phyloP scores from a whole-genome alignment of 1,140 invertebrate genomes.

The Hylyphantes graminicola region DNA sequence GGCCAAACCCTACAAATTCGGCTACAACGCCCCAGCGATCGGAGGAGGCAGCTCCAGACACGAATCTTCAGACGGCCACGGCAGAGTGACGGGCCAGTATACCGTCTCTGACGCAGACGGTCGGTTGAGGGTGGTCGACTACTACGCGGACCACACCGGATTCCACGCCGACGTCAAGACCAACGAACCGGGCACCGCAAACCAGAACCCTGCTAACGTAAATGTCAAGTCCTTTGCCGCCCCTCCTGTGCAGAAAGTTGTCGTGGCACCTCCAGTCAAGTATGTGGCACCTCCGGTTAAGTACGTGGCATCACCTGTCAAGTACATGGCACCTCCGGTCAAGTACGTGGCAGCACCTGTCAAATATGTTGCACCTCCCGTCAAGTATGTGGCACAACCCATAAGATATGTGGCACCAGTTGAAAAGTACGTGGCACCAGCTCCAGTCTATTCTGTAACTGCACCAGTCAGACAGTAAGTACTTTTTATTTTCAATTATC shows the following conservation, averaged over 20 bases:
- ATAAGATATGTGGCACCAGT: no score
- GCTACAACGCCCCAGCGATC: constrained; percentile 63
- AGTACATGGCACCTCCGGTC: background rate
- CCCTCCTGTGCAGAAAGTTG: constrained; percentile 1
- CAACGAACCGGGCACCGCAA: constrained; percentile 65
- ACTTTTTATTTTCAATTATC: no score
- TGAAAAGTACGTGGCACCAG: no score
- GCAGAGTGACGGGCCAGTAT: constrained; percentile 62
- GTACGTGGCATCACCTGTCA: background rate
- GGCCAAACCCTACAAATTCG: constrained; percentile 62
- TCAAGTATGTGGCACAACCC: no score
- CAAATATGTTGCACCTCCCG: background rate
- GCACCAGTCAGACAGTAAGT: no score
- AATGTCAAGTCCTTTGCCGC: constrained; percentile 24
- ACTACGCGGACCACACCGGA: constrained; percentile 66
- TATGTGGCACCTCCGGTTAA: constrained; percentile 6
- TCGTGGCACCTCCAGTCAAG: constrained; percentile 1
- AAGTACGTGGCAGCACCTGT: constrained; percentile 10
- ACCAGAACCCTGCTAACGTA: constrained; percentile 55
- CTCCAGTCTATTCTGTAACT: no score
- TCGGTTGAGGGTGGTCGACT: constrained; percentile 63
- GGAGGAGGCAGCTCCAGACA: constrained; percentile 39
- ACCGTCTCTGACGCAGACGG: constrained; percentile 63
- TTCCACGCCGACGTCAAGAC: constrained; percentile 63
- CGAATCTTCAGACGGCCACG: constrained; percentile 59